These are phyloP conservation scores for Arvicanthis niloticus DNA, from an alignment of 2,113 vertebrate species.

Conservation along the genomic window DNA sequence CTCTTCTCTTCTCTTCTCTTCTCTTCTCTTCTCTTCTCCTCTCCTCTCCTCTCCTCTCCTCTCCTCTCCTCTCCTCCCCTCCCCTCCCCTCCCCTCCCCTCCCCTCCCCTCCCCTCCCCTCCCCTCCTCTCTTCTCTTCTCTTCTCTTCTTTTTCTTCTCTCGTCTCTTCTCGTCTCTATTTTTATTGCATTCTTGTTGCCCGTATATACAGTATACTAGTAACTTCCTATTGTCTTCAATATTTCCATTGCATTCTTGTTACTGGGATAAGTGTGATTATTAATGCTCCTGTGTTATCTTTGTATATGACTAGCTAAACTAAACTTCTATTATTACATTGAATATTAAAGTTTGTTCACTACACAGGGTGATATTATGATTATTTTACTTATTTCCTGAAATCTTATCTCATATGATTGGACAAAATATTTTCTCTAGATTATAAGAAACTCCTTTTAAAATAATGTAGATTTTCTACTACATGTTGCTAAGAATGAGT, in stretches of 20 bases:
- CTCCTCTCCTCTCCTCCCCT: no score
- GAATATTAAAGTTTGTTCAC: neutral
- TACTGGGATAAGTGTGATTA: neutral
- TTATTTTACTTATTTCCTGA: neutral
- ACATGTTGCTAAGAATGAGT: neutral
- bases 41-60: no score
- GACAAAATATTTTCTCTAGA: neutral
- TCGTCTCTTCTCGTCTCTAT: neutral
- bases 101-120: no score
- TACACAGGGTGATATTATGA: neutral
- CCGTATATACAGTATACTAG: no score
- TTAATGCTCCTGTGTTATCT: neutral
- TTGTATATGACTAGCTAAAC: neutral
- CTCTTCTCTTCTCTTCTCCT: no score
- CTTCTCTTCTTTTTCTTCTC: no score
- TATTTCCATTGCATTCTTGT: no score
- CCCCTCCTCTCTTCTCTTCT: neutral
- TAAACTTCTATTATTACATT: neutral
- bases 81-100: no score
- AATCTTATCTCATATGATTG: neutral
- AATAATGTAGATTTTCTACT: neutral
- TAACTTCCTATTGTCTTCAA: no score
- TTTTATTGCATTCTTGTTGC: slow-evolving; percentile 4
- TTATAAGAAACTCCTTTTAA: neutral
- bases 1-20: no score